Conservation (phyloP, 2,113 vertebrate species). For the Burhinus bistriatus region DNA sequence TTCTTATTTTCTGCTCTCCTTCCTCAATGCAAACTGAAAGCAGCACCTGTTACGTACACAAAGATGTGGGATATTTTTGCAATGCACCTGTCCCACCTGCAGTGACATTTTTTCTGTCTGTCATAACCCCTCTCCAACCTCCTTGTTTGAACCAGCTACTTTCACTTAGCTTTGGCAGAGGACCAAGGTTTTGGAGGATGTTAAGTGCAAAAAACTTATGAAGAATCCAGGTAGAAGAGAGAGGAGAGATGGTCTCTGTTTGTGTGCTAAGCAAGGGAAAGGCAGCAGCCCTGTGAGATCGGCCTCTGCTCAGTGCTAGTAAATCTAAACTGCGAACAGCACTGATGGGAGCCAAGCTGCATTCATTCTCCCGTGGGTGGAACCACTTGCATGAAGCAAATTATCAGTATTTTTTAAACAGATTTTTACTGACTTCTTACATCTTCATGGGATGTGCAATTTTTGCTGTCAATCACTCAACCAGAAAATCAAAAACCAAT, state of each 20-base stretch:
- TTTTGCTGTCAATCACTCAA: background rate
- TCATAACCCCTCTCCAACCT: background rate
- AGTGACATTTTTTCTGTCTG: background rate
- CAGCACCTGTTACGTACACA: background rate
- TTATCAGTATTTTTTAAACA: background rate
- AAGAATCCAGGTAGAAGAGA: background rate
- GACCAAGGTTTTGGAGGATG: background rate
- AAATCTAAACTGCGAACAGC: background rate
- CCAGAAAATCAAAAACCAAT: background rate
- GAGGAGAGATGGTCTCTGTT: background rate
- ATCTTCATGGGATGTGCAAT: background rate
- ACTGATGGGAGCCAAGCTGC: background rate
- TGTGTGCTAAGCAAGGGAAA: background rate
- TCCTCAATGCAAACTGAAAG: background rate
- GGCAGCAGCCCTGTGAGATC: rapidly evolving
- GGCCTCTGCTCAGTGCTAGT: background rate
- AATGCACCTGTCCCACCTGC: background rate
- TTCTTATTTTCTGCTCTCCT: background rate
- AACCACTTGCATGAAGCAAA: background rate
- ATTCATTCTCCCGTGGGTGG: background rate
- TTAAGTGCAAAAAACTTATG: background rate
- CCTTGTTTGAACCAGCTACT: background rate
- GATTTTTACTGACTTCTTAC: background rate
- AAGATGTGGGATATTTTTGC: background rate
- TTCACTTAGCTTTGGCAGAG: background rate